phyloP scores from a whole-genome alignment of 2,888 invertebrate genomes.

The Crossocerus cetratus region DNA sequence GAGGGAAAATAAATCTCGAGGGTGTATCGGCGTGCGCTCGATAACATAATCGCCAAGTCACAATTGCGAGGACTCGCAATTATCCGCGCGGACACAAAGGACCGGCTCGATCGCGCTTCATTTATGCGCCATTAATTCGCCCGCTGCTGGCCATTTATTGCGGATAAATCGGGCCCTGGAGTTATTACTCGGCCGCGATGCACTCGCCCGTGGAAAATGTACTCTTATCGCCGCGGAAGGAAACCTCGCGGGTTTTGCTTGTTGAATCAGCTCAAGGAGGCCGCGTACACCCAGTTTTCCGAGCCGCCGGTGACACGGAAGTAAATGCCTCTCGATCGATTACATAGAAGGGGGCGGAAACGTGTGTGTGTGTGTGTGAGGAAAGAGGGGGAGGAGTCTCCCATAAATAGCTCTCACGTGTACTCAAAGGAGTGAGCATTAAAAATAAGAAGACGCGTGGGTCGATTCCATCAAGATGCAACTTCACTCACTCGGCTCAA shows the following conservation, averaged over 20 bases:
- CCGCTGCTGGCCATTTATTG: not conserved
- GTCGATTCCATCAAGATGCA: not conserved
- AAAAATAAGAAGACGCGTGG: slow-evolving; percentile 2
- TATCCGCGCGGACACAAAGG: too few species aligned
- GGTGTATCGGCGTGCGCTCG: too few species aligned
- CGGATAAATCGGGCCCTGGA: not conserved
- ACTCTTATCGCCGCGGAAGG: not conserved
- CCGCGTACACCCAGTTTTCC: slow-evolving; percentile 35
- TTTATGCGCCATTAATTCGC: not conserved
- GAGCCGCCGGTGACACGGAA: slow-evolving; percentile 54
- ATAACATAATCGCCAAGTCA: too few species aligned
- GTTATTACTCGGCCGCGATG: not conserved
- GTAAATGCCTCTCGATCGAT: slow-evolving; percentile 54
- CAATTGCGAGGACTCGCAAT: too few species aligned
- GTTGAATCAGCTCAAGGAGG: slow-evolving; percentile 32
- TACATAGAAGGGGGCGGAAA: too few species aligned
- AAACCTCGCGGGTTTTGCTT: slow-evolving; percentile 13
- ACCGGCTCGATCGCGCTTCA: not conserved
- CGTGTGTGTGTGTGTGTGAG: too few species aligned
- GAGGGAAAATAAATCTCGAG: too few species aligned
- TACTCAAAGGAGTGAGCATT: slow-evolving; percentile 22
- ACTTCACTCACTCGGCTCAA: too few species aligned
- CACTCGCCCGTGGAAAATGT: not conserved
- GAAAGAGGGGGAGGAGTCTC: not conserved
- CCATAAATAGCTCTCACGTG: slow-evolving; percentile 52